Base-by-base conservation (phyloP, 2,113 vertebrate species). In the Corythaeola cristata region DNA sequence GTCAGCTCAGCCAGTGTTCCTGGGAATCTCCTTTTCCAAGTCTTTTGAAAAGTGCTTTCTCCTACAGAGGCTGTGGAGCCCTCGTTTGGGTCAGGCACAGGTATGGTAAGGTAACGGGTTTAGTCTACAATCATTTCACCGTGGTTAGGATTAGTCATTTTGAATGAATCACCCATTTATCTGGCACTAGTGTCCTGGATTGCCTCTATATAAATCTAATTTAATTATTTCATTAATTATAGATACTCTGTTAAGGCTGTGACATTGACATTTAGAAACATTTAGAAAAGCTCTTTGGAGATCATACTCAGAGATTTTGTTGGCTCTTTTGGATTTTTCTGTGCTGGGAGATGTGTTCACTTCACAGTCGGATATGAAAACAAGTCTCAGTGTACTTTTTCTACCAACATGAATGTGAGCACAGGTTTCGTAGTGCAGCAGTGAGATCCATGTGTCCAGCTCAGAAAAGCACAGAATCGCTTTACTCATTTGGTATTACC, bases 281-380 rank as follows among this genome's bases (percentile, higher is more conserved):
- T 44, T 86, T 35, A 60, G 85, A 30, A 71, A 49, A 90, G 52
- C 37, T 93, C 45, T 71, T 50, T 66, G 37, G 49, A 84, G 60
- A 30, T 62, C 7, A 3, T 3, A 13, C 9, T 13, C 8, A 12
- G 53, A 82, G 73, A 37, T 41, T 84, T 63, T 50, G 32, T n/a
- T 59, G 55, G 30, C 28, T 81, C 30, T n/a, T 52, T 17, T 11
- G 62, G 39, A 27, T 58, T 77, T 33, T 86, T 27, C 23, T 86
- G 68, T 4, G 0, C 37, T 52, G 55, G 52, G 33, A 18, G 35
- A 3, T 3, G 26, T 33, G 26, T 15, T 69, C 49, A 13, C 30
- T 63, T 81, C 0, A 0, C 27, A 44, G 35, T 4, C 0, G 0
- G 47, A 9, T 23, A 20, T 11, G 33, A 37, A 83, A 81, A 50